Evolutionary conservation across 1,140 invertebrate genomes (phyloP).

Genomic region (Drosophila ohnishii): DNA sequence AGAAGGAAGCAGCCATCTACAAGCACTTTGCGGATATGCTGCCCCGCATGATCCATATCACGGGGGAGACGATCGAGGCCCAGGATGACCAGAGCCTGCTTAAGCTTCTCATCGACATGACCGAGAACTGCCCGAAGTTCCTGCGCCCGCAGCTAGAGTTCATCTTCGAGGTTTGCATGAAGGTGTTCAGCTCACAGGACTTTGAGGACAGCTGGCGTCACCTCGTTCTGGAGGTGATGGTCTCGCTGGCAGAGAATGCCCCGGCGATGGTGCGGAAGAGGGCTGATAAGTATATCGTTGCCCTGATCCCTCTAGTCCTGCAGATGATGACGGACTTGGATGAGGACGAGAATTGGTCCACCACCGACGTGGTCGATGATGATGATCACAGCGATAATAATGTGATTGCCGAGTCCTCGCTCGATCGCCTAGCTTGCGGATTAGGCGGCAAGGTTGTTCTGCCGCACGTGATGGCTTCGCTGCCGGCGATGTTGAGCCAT

Average conservation of each 20-base stretch:
- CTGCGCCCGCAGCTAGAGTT: slow-evolving; percentile 92
- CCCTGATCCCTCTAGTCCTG: slow-evolving; percentile 92
- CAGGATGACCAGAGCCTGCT: slow-evolving; percentile 95
- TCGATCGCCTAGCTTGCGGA: slow-evolving; percentile 98
- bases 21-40: slow-evolving; percentile 94
- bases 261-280: slow-evolving; percentile 97
- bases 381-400: slow-evolving; percentile 95
- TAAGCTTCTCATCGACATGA: slow-evolving; percentile 96
- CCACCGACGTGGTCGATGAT: slow-evolving; percentile 90
- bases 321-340: slow-evolving; percentile 98
- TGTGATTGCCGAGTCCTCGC: slow-evolving; percentile 96
- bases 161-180: slow-evolving; percentile 96
- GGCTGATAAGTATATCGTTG: slow-evolving; percentile 90
- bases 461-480: slow-evolving; percentile 92
- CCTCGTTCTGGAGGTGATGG: slow-evolving; percentile 95
- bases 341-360: slow-evolving; percentile 88
- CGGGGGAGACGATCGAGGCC: slow-evolving; percentile 87
- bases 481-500: slow-evolving; percentile 94
- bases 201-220: slow-evolving; percentile 94
- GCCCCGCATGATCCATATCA: slow-evolving; percentile 89
- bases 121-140: slow-evolving; percentile 96
- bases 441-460: slow-evolving; percentile 98
- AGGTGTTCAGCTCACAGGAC: slow-evolving; percentile 90
- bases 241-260: slow-evolving; percentile 96
- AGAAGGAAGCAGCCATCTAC: slow-evolving; percentile 93